Percentiles rank a stretch among this genome's conserved stretches.
phyloP scores from a whole-genome alignment of 2,888 invertebrate genomes.

The Lithophane semibrunnea region DNA sequence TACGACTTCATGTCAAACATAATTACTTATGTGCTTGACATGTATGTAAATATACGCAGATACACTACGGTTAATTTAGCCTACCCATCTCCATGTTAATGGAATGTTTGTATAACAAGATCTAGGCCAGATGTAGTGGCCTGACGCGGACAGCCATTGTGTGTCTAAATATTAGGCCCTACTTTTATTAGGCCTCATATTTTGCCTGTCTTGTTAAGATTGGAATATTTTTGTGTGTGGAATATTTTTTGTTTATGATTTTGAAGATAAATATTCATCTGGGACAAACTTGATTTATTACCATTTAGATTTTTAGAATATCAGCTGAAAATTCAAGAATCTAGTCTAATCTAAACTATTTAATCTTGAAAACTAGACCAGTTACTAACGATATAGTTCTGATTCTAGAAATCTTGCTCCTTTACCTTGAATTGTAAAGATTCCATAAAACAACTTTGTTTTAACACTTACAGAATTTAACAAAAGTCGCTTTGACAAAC shows the following conservation, averaged over 20 bases:
- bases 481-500: neutral
- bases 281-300: neutral
- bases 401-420: neutral
- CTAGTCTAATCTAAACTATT: too few species aligned
- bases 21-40: conserved; percentile 18
- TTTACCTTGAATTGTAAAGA: neutral
- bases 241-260: neutral
- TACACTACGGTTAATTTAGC: conserved; percentile 22
- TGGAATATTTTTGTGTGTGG: neutral
- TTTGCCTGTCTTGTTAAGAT: conserved; percentile 21
- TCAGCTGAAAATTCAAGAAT: neutral
- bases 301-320: neutral
- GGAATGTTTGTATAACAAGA: conserved; percentile 49
- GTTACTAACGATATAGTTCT: too few species aligned
- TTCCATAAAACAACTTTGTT: conserved; percentile 1
- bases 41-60: conserved; percentile 20
- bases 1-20: conserved; percentile 12
- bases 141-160: conserved; percentile 50
- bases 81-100: conserved; percentile 38
- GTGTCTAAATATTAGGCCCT: conserved; percentile 30
- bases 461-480: neutral
- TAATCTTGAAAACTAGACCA: neutral
- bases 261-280: neutral
- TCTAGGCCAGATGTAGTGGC: conserved; percentile 43
- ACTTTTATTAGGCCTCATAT: conserved; percentile 36